Base-by-base conservation (phyloP, 2,888 invertebrate species). In the Caenorhabditis imperialis region DNA sequence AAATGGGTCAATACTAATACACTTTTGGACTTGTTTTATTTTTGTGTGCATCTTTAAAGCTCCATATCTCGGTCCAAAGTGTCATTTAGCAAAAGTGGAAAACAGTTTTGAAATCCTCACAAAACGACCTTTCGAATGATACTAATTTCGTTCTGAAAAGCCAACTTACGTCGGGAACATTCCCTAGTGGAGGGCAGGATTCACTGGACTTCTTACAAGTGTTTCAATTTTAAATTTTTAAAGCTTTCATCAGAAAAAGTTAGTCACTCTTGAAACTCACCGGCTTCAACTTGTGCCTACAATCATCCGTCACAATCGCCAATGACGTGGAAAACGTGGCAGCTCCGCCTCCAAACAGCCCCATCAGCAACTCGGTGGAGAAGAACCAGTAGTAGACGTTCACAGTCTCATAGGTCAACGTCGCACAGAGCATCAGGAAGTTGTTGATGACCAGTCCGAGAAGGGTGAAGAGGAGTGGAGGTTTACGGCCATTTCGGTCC, bases 281-380 rank as follows among this genome's bases (percentile, higher is more conserved):
- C 44, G 81, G 81, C 54, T 75, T 81, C 37, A 81, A 53, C 38
- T 79, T 78, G n/a, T 77, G 61, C 10, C 85, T 54, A 33, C 78
- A 75, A 35, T 84, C 85, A 54, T 85, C 85, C 2, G 84, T 82
- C 1, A 85, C 78, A 45, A 85, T 85, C 8, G 85, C 74, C 14
- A 84, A 53, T 1, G 76, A 57, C 0, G 80, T 78, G 8, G 82
- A 76, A 12, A 84, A 62, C 1, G 83, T 70, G 8, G 81, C 57
- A 7, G 78, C 60, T 12, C 84, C 85, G 14, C 85, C 85, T 20
- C 79, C 73, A 42, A 73, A 73, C 35, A 60, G 12, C 14, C 60
- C 79, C n/a, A 70, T 16, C 10, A 63, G n/a, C 1, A 81, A 25
- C 38, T 84, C 84, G 1, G 79, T 71, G 7, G 60, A 33, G 30